Conservation (phyloP, 2,797 vertebrate genomes). For the Coendou prehensilis region DNA sequence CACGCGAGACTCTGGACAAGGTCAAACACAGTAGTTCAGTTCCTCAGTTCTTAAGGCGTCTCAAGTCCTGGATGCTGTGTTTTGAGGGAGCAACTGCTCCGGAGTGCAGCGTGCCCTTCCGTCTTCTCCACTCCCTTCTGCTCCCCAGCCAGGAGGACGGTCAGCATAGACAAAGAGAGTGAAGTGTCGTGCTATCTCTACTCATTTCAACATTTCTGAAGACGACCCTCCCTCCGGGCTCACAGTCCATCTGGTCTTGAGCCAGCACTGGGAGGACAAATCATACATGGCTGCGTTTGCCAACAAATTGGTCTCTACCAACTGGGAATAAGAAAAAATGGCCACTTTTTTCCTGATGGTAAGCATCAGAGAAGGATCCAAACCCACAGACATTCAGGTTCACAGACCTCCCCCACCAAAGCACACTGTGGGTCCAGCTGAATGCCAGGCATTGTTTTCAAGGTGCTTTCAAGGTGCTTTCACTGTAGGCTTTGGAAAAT, state of each 20-base stretch:
- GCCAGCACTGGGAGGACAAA: not conserved
- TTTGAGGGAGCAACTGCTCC: not conserved
- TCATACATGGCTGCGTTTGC: not conserved
- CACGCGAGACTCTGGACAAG: not conserved
- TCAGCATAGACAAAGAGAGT: not conserved
- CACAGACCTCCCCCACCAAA: not conserved
- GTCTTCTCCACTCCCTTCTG: rapidly evolving
- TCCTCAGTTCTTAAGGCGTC: not conserved
- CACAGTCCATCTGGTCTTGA: not conserved
- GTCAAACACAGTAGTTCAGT: not conserved
- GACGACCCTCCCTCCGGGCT: not conserved
- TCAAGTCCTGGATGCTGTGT: not conserved
- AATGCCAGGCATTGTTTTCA: conserved; percentile 5
- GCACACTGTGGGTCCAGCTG: not conserved
- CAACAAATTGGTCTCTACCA: conserved; percentile 16
- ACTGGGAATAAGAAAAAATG: not conserved
- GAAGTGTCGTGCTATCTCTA: not conserved
- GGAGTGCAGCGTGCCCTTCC: rapidly evolving
- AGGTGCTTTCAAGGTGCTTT: conserved; percentile 43
- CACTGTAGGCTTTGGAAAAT: not conserved
- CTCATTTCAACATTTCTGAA: not conserved
- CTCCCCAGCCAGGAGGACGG: not conserved
- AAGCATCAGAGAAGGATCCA: not conserved
- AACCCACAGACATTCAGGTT: not conserved
- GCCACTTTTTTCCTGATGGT: not conserved